phyloP scores from a whole-genome alignment of 2,888 invertebrate species.

The Diarsia mendica region DNA sequence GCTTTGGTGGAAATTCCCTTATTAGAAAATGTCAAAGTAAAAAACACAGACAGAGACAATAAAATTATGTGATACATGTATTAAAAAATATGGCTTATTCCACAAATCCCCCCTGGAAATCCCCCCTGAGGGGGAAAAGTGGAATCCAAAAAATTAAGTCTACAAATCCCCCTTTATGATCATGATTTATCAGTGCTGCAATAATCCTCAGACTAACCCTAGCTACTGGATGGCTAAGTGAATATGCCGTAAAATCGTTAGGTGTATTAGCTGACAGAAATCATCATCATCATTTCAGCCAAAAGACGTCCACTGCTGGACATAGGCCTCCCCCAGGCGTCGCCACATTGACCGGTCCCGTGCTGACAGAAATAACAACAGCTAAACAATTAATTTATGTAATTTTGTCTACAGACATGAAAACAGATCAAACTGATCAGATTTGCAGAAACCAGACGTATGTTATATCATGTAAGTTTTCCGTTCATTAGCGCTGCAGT shows the following conservation, averaged over 20 bases:
- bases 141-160: too few species aligned
- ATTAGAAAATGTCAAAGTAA: neutral
- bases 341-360: too few species aligned
- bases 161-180: too few species aligned
- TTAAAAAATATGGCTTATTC: neutral
- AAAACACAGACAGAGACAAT: neutral
- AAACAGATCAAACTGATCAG: neutral
- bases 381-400: neutral
- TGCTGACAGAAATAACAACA: slow-evolving; percentile 11
- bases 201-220: neutral
- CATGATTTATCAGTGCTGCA: too few species aligned
- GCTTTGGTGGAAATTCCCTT: neutral
- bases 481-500: neutral
- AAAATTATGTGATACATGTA: neutral
- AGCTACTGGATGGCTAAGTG: neutral
- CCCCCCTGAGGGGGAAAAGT: too few species aligned
- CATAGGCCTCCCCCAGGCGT: too few species aligned
- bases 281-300: too few species aligned
- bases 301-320: too few species aligned
- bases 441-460: neutral
- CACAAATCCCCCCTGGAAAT: too few species aligned
- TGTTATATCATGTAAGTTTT: neutral
- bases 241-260: neutral
- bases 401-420: neutral
- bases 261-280: slow-evolving; percentile 4